phyloP scores from a whole-genome alignment of 2,113 vertebrate species.

The Psittacula cyanocephala region DNA sequence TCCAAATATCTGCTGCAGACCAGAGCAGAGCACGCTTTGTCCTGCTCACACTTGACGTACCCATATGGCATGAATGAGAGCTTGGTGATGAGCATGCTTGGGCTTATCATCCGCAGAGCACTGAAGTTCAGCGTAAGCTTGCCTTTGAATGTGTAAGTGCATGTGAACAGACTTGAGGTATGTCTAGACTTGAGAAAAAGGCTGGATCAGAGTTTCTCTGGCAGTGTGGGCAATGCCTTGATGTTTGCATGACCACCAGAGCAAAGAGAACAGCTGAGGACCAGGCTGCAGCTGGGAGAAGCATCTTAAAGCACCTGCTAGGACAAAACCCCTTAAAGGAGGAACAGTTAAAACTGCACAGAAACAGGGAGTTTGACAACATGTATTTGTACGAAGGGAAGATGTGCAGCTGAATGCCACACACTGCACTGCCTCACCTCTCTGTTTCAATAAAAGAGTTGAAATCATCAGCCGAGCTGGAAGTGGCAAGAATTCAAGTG shows the following conservation, averaged over 20 bases:
- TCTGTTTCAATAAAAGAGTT: background rate
- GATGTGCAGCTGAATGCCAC: background rate
- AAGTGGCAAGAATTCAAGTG: constrained; percentile 44
- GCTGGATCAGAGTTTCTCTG: background rate
- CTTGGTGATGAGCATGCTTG: background rate
- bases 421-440: background rate
- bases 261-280: background rate
- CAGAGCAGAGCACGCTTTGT: accelerated
- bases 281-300: background rate
- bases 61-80: background rate
- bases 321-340: background rate
- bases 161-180: background rate
- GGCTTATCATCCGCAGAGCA: background rate
- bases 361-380: background rate
- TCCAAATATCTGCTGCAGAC: background rate
- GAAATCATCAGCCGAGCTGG: constrained; percentile 12
- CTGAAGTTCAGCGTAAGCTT: background rate
- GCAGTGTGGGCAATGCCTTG: background rate
- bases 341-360: background rate
- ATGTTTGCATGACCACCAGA: background rate
- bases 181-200: background rate
- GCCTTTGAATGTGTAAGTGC: background rate
- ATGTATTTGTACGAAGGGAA: background rate
- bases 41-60: background rate
- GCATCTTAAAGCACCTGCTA: background rate